phyloP scores from a whole-genome alignment of 2,888 invertebrate genomes.

The Polyommatus iphigenia region DNA sequence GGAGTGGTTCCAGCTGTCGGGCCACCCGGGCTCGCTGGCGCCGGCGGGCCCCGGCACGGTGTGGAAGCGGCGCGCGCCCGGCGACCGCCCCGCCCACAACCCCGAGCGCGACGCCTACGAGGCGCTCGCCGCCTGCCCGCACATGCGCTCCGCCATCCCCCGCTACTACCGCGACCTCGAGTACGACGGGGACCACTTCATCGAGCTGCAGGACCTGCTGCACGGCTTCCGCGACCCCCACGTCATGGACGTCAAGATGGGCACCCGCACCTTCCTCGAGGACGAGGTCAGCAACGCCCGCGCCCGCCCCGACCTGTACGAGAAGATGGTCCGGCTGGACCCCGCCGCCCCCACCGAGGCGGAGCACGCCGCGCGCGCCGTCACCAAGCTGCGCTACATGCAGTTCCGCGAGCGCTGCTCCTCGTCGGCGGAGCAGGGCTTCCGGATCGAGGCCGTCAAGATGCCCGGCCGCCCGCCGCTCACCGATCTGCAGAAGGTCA shows the following conservation, averaged over 20 bases:
- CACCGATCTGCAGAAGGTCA: slow-evolving; percentile 93
- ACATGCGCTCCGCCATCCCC: slow-evolving; percentile 87
- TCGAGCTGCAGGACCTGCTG: slow-evolving; percentile 96
- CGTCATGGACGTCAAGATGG: slow-evolving; percentile 99
- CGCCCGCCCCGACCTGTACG: slow-evolving; percentile 92
- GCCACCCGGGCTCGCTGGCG: slow-evolving; percentile 95
- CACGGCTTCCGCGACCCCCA: slow-evolving; percentile 94
- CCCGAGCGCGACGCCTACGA: slow-evolving; percentile 90
- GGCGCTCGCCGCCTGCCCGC: slow-evolving; percentile 86
- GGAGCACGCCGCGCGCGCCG: slow-evolving; percentile 89
- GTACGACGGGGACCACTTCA: slow-evolving; percentile 90
- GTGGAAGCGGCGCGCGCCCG: slow-evolving; percentile 91
- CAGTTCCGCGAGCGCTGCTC: slow-evolving; percentile 96
- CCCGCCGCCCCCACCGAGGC: slow-evolving; percentile 90
- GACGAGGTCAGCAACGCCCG: slow-evolving; percentile 94
- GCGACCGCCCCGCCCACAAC: slow-evolving; percentile 85
- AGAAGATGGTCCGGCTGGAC: slow-evolving; percentile 97
- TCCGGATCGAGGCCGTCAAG: slow-evolving; percentile 97
- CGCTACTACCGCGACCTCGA: slow-evolving; percentile 91
- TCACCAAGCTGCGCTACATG: slow-evolving; percentile 98
- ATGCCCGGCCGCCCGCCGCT: slow-evolving; percentile 90
- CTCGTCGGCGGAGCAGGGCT: slow-evolving; percentile 95
- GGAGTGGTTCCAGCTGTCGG: slow-evolving; percentile 95
- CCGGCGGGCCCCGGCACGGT: slow-evolving; percentile 96
- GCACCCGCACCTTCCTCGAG: slow-evolving; percentile 96